These are phyloP conservation scores for Ptychochromis oligacanthus DNA, from an alignment of 2,113 vertebrate species.

Conservation along the genomic window DNA sequence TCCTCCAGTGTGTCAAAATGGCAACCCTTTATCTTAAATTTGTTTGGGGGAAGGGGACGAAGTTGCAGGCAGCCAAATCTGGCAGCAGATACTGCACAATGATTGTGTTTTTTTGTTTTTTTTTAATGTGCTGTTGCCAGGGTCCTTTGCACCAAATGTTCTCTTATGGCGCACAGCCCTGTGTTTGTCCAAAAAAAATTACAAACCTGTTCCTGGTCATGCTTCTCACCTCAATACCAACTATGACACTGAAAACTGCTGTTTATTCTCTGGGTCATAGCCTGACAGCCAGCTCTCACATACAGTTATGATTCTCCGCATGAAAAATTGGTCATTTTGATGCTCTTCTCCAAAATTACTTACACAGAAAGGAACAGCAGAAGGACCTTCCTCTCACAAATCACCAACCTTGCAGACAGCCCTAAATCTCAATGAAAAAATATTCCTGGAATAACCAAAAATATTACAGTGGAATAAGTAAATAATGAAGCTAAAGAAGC, in stretches of 20 bases:
- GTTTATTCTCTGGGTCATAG: background rate
- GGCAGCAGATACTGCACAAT: fast-evolving
- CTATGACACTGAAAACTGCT: background rate
- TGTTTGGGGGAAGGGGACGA: fast-evolving
- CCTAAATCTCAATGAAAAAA: background rate
- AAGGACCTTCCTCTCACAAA: background rate
- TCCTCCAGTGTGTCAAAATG: background rate
- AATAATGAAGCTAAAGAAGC: background rate
- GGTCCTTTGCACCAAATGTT: background rate
- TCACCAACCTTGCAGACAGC: background rate
- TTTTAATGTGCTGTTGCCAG: background rate
- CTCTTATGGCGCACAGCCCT: background rate
- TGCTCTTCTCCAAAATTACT: conserved; percentile 22
- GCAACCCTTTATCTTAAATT: too few relatives aligned
- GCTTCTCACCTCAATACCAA: background rate
- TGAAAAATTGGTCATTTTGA: background rate
- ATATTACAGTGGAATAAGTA: background rate
- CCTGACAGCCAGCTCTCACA: too few relatives aligned
- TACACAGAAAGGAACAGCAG: conserved; percentile 15
- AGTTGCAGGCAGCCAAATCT: background rate
- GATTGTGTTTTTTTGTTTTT: background rate
- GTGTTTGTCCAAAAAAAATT: background rate
- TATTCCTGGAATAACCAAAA: background rate
- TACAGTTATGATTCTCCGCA: too few relatives aligned
- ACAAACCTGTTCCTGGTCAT: background rate